A percentile compares a stretch with the other conserved stretches of the same genome.
Conservation (phyloP, 2,113 vertebrate genomes). For the Thalassoma bifasciatum region DNA sequence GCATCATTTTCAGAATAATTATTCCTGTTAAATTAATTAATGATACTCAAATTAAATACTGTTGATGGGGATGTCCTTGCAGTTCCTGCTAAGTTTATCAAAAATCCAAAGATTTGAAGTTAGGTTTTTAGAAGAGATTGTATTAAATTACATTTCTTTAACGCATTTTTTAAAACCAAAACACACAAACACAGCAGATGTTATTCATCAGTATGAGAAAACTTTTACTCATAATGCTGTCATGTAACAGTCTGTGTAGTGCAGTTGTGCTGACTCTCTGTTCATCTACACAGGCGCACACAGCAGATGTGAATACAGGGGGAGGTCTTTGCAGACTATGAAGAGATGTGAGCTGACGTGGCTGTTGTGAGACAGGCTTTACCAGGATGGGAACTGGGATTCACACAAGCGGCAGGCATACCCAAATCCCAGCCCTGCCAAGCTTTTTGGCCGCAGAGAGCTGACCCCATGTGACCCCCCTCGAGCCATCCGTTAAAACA, state of each 20-base stretch:
- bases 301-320: conserved; percentile 35
- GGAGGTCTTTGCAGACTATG: conserved; percentile 33
- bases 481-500: conserved; percentile 22
- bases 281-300: conserved; percentile 1
- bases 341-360: conserved; percentile 67
- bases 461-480: conserved; percentile 57
- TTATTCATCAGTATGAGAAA: not conserved
- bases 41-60: no score
- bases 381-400: conserved; percentile 55
- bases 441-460: conserved; percentile 52
- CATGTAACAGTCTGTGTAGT: conserved; percentile 4
- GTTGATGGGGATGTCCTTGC: no score
- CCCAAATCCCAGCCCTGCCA: conserved; percentile 45
- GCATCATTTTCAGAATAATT: no score
- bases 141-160: not conserved
- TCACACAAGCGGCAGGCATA: conserved; percentile 35
- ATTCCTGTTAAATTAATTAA: no score
- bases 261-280: conserved; percentile 1
- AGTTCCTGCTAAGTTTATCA: no score
- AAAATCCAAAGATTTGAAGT: no score
- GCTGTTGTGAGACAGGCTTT: conserved; percentile 56
- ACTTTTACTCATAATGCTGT: not conserved
- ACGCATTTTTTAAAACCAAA: no score
- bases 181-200: no score
- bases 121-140: not conserved